Conservation (phyloP, 2,113 vertebrate genomes). For the Forbesichthys agassizii region DNA sequence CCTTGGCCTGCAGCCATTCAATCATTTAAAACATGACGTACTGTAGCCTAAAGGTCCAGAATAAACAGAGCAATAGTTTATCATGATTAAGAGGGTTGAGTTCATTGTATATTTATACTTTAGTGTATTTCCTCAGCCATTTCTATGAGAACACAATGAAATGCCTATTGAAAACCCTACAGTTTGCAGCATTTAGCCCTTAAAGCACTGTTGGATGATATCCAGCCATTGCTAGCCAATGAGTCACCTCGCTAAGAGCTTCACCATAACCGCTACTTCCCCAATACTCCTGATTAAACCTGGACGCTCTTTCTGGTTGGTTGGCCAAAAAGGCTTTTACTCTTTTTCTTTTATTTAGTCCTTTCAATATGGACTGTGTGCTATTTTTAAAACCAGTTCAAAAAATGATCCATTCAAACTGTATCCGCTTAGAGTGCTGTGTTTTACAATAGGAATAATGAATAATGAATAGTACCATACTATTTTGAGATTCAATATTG, state of each 20-base stretch:
- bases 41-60: no score
- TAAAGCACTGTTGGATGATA: conserved; percentile 51
- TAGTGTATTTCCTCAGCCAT: no score
- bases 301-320: conserved; percentile 49
- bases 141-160: conserved; percentile 22
- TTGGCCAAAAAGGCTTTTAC: conserved; percentile 73
- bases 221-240: conserved; percentile 55
- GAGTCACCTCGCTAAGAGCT: conserved; percentile 73
- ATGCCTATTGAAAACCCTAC: conserved; percentile 37
- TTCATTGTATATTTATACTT: no score
- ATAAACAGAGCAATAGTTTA: no score
- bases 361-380: conserved; percentile 50
- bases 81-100: no score
- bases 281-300: conserved; percentile 76
- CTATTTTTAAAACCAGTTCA: conserved; percentile 38
- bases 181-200: conserved; percentile 39
- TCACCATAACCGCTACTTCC: conserved; percentile 56
- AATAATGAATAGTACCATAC: background rate
- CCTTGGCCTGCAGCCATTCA: no score
- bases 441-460: conserved; percentile 14
- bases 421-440: background rate
- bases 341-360: conserved; percentile 65
- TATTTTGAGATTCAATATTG: background rate
- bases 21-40: no score
- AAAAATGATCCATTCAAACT: conserved; percentile 37